A percentile compares a stretch with the other conserved stretches of the same genome.
These are phyloP conservation scores for Myopa tessellatipennis DNA, from an alignment of 2,888 invertebrate species.

Conservation along the genomic window DNA sequence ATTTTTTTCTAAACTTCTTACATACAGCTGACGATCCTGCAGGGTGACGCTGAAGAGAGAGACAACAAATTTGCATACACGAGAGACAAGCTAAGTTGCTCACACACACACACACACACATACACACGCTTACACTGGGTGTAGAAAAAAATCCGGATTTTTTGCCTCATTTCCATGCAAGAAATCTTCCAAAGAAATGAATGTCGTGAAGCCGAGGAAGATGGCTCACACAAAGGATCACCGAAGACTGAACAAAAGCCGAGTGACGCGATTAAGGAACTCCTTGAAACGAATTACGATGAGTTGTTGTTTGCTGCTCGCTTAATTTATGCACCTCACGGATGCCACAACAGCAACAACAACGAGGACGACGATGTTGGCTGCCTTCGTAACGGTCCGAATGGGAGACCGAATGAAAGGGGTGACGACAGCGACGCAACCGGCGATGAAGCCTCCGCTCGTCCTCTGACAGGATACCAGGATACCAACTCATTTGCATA, in stretches of 20 bases:
- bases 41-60: slow-evolving; percentile 47
- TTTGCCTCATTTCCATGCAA: slow-evolving; percentile 64
- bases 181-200: slow-evolving; percentile 50
- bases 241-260: slow-evolving; percentile 46
- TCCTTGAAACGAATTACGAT: slow-evolving; percentile 35
- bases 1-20: slow-evolving; percentile 17
- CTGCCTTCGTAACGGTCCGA: slow-evolving; percentile 5
- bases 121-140: neutral
- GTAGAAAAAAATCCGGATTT: slow-evolving; percentile 62
- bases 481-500: slow-evolving; percentile 56
- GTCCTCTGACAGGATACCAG: slow-evolving; percentile 53
- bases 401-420: slow-evolving; percentile 47
- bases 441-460: neutral
- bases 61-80: slow-evolving; percentile 45
- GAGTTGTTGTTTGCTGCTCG: neutral
- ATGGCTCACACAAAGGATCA: slow-evolving; percentile 47
- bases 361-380: slow-evolving; percentile 3
- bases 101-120: slow-evolving; percentile 1
- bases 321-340: slow-evolving; percentile 62
- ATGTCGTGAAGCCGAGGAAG: slow-evolving; percentile 47
- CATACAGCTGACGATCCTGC: slow-evolving; percentile 24
- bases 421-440: slow-evolving; percentile 39
- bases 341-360: slow-evolving; percentile 38
- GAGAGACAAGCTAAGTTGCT: slow-evolving; percentile 35
- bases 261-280: slow-evolving; percentile 42